Evolutionary conservation across 2,888 invertebrate species (phyloP), one percentile per base, ranked within the genome.

Genomic region (Eristalis intricaria): DNA sequence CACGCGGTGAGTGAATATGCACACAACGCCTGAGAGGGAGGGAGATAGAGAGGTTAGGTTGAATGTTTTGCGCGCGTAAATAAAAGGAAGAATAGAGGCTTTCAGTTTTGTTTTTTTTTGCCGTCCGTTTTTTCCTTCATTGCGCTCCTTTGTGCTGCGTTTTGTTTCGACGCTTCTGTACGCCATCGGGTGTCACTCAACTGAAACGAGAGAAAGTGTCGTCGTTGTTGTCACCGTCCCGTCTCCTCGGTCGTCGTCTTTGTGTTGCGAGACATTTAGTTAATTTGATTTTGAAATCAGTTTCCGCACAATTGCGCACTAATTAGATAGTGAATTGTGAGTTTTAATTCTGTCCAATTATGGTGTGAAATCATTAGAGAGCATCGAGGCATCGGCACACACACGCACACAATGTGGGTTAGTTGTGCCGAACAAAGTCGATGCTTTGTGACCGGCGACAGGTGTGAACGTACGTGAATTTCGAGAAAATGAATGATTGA

Each of bases 271-370:
- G 78, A 73, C 66, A 64, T 66, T 77, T 75, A 64, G 66, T 61
- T 75, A 71, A 80, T 84, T 80, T 80, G 63, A 63, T 76, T 84
- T 75, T 71, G 66, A 58, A 84, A 63, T 66, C 40, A 40, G 60
- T 84, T 84, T 84, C 80, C 71, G 80, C 80, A 76, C 80, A 81
- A 84, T 84, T 84, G 70, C 65, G 29, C 75, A 58, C 76, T 80
- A 81, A 84, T 84, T 79, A 81, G 76, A 56, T 63, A 73, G 63
- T 80, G 74, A 80, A 61, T 63, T 71, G 63, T 35, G 5, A 11
- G 61, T 32, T 74, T n/a, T 60, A 60, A 32, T 79, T 79, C 58
- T 43, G 65, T 50, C 60, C 26, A 61, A 35, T 68, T 79, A 79
- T 79, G 66, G 79, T 65, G 38, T 58, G 23, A 58, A 60, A 29